Conservation (phyloP, 2,113 vertebrate genomes). For the Alosa alosa region DNA sequence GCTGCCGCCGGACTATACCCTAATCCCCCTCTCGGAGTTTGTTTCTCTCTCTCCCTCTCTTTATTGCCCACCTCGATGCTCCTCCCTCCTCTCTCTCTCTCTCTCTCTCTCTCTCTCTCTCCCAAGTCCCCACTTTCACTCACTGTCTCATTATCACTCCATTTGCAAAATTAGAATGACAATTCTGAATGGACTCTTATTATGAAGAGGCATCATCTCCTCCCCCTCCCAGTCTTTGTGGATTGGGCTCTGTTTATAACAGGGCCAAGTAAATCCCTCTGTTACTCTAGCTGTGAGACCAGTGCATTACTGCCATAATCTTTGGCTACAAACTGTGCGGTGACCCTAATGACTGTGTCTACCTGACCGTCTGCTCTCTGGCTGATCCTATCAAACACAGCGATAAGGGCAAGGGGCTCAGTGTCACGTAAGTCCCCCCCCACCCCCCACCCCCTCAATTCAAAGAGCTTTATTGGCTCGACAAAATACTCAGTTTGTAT, state of each 20-base stretch:
- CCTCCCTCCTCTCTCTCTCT: background rate
- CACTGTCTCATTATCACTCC: background rate
- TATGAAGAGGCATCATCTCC: background rate
- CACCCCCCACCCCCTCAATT: too few relatives aligned
- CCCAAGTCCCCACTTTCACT: background rate
- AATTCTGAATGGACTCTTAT: background rate
- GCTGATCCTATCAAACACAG: constrained; percentile 22
- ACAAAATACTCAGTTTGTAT: too few relatives aligned
- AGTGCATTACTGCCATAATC: too few relatives aligned
- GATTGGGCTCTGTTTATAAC: background rate
- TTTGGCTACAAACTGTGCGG: too few relatives aligned
- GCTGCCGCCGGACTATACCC: background rate
- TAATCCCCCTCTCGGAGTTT: constrained; percentile 23
- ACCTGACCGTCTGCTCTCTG: constrained; percentile 32
- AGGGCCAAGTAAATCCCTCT: background rate
- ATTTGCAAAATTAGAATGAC: background rate
- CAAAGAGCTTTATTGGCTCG: too few relatives aligned
- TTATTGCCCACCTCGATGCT: background rate
- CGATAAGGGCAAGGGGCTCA: too few relatives aligned
- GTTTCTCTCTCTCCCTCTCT: background rate
- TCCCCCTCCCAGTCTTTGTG: background rate
- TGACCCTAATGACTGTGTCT: background rate
- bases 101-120: background rate
- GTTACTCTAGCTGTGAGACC: background rate
- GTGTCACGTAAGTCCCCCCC: too few relatives aligned